Evolutionary conservation across 2,888 invertebrate species (phyloP), one percentile per base, ranked within the genome.

Genomic region (Theretra japonica): DNA sequence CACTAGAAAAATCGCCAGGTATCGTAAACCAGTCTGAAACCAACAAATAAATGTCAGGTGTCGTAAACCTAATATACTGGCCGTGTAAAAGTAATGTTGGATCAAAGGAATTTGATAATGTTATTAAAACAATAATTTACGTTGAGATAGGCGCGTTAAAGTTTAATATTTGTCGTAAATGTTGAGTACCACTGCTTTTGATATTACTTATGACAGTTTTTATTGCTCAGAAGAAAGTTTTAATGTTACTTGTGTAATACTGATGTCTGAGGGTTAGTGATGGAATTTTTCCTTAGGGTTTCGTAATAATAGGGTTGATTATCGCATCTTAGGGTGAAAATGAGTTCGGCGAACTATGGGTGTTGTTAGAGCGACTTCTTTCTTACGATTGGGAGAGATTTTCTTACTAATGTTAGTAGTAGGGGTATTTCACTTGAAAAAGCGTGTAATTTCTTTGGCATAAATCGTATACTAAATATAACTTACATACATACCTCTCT

Each of bases 181-280:
- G 48, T 65, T 65, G 65, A 48, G 23, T 65, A 23, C 48, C 65
- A n/a, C 62, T 62, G 65, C 23, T 48, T 65, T 65, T 48, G 17
- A 48, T 17, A 21, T 41, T 23, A 48, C 21, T 48, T 41, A 5
- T 65, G 41, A 48, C 5, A 15, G 53, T 6, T n/a, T 17, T 53
- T 53, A 53, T 53, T n/a, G 7, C 53, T 53, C 1, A 7, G 53
- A n/a, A 5, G 53, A 53, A 53, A 53, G 53, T 53, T 53, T 53
- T 53, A 0, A 53, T 53, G n/a, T 53, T 15, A 41, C 41, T 53
- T n/a, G 6, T 53, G 17, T n/a, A n/a, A 6, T 53, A 53, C 6
- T 53, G n/a, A 17, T 17, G n/a, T 4, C 5, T 53, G n/a, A 17
- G 4, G 17, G 53, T 53, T n/a, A 4, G 53, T 53, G 1, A 6